Base-by-base conservation (phyloP, 2,888 invertebrate species). In the Sussaba pulchella region DNA sequence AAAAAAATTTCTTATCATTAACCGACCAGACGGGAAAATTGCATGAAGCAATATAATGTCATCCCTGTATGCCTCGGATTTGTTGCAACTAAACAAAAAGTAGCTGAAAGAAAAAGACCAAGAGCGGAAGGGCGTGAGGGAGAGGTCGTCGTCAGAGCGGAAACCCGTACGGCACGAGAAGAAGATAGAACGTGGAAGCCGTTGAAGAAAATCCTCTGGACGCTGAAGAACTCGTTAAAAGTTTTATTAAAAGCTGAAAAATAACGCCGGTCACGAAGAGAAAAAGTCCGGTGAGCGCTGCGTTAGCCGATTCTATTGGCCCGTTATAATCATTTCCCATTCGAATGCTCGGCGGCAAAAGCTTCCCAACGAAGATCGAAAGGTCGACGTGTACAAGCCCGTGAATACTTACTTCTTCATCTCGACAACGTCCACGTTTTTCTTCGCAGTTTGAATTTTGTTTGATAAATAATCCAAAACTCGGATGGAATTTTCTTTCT, bases 171-270 rank as follows among this genome's bases (percentile, higher is more conserved):
- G 41, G 21, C 24, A 31, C 19, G 24, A 57, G 45, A 64, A n/a
- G 54, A 36, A 57, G 43, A 41, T 36, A 69, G 71, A 43, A 71
- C 52, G 61, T 63, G 45, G 36, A 21, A 21, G 76, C 12, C 41
- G 36, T 31, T 57, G 57, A 64, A 76, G 69, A 61, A 79, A 76
- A 70, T 79, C 52, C 47, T 76, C 47, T 43, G 71, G 72, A 78
- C 63, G 66, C 24, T 47, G 74, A 82, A 76, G 43, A 79, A 72
- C 75, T 82, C 72, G 79, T 82, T 82, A 70, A 79, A 82, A 82
- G 76, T 80, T 80, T 80, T 69, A 80, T 80, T 76, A 80, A 80
- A 76, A 76, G 52, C 61, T 80, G 63, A 57, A 79, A 50, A 71
- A 79, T 76, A 75, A 72, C 63, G 72, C 63, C 43, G 52, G 31